Evolutionary conservation across 2,797 vertebrate species (phyloP).

Genomic region (Sphenodon punctatus): DNA sequence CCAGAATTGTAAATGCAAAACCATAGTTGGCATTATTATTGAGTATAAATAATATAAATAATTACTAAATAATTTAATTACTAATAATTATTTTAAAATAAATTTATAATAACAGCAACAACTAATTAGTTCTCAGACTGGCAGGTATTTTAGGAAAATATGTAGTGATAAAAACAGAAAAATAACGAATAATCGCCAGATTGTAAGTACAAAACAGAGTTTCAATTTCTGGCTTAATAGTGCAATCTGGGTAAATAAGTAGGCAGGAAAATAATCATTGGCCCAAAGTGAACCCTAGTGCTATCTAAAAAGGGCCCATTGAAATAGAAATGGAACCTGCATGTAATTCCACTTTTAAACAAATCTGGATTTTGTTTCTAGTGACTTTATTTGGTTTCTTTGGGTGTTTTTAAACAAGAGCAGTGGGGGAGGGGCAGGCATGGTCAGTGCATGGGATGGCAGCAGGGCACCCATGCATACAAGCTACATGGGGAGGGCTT

Average conservation of each 20-base stretch:
- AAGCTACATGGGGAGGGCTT: too few relatives aligned
- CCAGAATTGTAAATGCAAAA: background rate
- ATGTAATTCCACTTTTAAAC: background rate
- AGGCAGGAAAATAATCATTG: background rate
- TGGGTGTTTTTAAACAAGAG: too few relatives aligned
- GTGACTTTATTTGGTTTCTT: background rate
- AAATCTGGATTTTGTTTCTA: background rate
- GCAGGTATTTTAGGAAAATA: background rate
- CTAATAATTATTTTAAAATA: too few relatives aligned
- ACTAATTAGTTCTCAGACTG: background rate
- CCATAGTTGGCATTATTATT: background rate
- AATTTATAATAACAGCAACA: too few relatives aligned
- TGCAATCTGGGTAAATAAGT: background rate
- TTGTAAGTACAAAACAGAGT: slow-evolving; percentile 5
- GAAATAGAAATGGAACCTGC: background rate
- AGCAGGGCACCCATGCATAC: too few relatives aligned
- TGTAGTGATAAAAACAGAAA: background rate
- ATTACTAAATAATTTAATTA: too few relatives aligned
- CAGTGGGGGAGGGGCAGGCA: too few relatives aligned
- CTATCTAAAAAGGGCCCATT: background rate
- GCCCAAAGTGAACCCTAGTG: background rate
- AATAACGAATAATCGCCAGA: slow-evolving; percentile 6
- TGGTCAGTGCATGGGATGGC: too few relatives aligned
- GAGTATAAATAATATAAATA: too few relatives aligned
- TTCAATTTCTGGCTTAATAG: background rate